phyloP scores from a whole-genome alignment of 2,113 vertebrate genomes.

The Psettodes erumei region DNA sequence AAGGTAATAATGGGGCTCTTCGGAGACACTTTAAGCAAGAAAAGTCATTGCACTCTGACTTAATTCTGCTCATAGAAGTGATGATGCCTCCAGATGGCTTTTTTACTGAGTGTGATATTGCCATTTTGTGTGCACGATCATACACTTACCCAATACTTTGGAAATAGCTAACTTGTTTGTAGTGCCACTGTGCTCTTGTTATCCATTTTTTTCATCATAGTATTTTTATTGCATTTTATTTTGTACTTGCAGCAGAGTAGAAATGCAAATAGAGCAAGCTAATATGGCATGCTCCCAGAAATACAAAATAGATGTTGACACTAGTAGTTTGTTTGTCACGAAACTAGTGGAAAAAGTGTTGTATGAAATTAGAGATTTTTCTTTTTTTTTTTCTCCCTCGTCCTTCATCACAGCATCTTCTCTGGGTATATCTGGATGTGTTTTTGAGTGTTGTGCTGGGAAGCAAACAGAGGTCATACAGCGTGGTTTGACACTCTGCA shows the following conservation, averaged over 20 bases:
- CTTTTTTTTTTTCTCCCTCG: neutral
- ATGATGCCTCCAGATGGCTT: conserved; percentile 79
- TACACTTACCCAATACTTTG: conserved; percentile 50
- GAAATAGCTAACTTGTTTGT: conserved; percentile 47
- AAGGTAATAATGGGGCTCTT: conserved; percentile 78
- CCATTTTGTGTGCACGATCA: conserved; percentile 69
- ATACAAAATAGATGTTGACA: conserved; percentile 9
- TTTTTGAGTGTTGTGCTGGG: conserved; percentile 14
- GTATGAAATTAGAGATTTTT: neutral
- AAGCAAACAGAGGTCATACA: conserved; percentile 46
- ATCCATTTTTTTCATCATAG: conserved; percentile 20
- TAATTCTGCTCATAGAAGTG: conserved; percentile 73
- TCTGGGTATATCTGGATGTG: neutral
- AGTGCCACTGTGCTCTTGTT: conserved; percentile 33
- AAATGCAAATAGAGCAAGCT: conserved; percentile 29
- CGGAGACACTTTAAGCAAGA: conserved; percentile 75
- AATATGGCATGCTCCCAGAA: conserved; percentile 10
- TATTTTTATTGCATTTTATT: conserved; percentile 39
- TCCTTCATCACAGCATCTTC: neutral
- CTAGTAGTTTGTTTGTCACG: neutral
- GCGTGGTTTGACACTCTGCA: conserved; percentile 46
- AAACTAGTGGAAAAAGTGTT: conserved; percentile 9
- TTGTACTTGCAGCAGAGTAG: neutral
- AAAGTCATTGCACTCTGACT: conserved; percentile 79
- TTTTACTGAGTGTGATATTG: conserved; percentile 74